A percentile compares a stretch with the other conserved stretches of the same genome.
Evolutionary conservation across 2,797 vertebrate genomes (phyloP).

Genomic region (Vespertilio murinus): DNA sequence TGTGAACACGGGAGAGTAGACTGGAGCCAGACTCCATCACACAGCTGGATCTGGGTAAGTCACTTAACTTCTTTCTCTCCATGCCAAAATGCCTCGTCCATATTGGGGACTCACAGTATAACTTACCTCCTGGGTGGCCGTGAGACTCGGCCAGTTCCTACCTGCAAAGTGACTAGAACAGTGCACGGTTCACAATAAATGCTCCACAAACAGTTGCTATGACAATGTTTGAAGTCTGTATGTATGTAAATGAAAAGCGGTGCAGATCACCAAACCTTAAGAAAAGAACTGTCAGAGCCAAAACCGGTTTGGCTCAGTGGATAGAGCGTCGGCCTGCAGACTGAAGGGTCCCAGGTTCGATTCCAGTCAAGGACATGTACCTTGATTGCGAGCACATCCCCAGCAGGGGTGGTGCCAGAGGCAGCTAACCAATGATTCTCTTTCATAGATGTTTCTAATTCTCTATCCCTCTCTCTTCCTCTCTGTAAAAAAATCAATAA

Average conservation of each 20-base stretch:
- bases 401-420: too few relatives aligned
- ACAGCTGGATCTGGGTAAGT: not conserved
- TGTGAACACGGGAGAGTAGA: not conserved
- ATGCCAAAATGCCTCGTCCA: not conserved
- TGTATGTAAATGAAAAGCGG: not conserved
- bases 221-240: not conserved
- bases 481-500: too few relatives aligned
- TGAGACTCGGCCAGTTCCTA: not conserved
- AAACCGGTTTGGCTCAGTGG: too few relatives aligned
- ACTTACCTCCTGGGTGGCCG: not conserved
- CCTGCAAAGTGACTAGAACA: not conserved
- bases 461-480: too few relatives aligned
- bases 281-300: not conserved
- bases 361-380: too few relatives aligned
- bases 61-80: not conserved
- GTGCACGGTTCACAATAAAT: not conserved
- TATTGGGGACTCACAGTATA: not conserved
- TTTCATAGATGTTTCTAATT: too few relatives aligned
- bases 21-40: not conserved
- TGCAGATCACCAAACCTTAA: not conserved
- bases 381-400: too few relatives aligned
- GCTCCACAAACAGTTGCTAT: not conserved
- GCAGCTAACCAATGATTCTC: too few relatives aligned
- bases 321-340: too few relatives aligned
- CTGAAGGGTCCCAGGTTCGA: too few relatives aligned